A percentile compares a stretch with the other conserved stretches of the same genome.
These are phyloP conservation scores for Uloborus diversus DNA, from an alignment of 1,140 invertebrate genomes.

Conservation along the genomic window DNA sequence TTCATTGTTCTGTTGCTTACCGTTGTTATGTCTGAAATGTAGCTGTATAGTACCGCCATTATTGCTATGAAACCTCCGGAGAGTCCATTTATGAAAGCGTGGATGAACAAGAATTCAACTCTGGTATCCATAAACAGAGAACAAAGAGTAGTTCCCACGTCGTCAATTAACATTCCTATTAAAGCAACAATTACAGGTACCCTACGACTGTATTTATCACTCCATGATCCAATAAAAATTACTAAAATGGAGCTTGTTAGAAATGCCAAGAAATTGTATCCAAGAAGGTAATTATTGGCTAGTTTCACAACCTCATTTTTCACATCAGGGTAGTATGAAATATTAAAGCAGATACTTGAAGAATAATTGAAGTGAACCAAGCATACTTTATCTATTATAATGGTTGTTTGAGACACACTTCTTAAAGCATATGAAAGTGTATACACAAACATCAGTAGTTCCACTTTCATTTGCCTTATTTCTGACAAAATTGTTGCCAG, in stretches of 20 bases:
- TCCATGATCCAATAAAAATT: constrained; percentile 40
- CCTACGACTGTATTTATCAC: constrained; percentile 37
- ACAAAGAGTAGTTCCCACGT: constrained; percentile 10
- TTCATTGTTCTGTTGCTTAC: constrained; percentile 14
- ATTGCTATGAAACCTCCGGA: constrained; percentile 33
- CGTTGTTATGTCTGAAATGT: constrained; percentile 19
- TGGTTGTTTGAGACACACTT: not conserved
- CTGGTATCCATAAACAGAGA: constrained; percentile 4
- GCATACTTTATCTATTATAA: constrained; percentile 50
- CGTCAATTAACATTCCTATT: constrained; percentile 14
- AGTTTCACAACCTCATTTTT: constrained; percentile 24
- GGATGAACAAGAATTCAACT: constrained; percentile 17
- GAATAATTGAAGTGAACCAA: not conserved
- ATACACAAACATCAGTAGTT: constrained; percentile 33
- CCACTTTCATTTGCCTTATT: constrained; percentile 8
- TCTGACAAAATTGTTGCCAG: not conserved
- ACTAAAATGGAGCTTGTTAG: constrained; percentile 1
- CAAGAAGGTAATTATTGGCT: constrained; percentile 30
- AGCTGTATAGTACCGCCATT: constrained; percentile 32
- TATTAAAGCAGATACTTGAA: not conserved
- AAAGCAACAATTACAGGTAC: constrained; percentile 6
- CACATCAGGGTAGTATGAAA: not conserved
- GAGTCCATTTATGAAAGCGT: constrained; percentile 9
- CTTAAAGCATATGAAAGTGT: constrained; percentile 26
- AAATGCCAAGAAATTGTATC: constrained; percentile 1